Base-by-base conservation (phyloP, 2,113 vertebrate genomes). In the Chloroceryle aenea region DNA sequence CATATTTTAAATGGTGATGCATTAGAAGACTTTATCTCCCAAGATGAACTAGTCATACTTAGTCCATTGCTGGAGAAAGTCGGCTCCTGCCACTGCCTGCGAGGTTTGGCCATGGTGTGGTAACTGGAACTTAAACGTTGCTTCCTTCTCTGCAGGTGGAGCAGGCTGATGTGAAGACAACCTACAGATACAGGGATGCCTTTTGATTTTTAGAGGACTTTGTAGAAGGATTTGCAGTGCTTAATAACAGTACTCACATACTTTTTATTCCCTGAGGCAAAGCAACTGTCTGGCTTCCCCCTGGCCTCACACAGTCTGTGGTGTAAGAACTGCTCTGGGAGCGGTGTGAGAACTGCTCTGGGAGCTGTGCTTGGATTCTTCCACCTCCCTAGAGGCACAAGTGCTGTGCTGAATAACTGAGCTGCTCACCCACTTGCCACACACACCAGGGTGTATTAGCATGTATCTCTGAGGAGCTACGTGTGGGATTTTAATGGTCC, bases 401-500 rank as follows among this genome's bases (percentile, higher is more conserved):
- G 69, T 7, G 52, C 79, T 36, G 27, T 32, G 67, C 36, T 23
- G 29, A 18, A 59, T 6, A 26, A 58, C 68, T 34, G 53, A 80
- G 52, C 59, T 52, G 23, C 62, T 94, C 58, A 10, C 58, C 8
- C 32, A 0, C 63, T 66, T 40, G 30, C 77, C 27, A 8, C 22
- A 4, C 6, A 1, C 6, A 2, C 11, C 10, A 16, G 30, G 29
- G 2, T 21, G 1, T 36, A 16, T 59, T 55, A 52, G 38, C 7
- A 1, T 18, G 16, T 42, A 36, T 40, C 12, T n/a, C 16, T 1
- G 0, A 26, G 17, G 50, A n/a, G 34, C 22, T 26, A 38, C n/a
- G 1, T 0, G 0, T 47, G 61, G 2, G 5, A 42, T 53, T 42
- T 25, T 9, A 40, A 9, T 27, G 34, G 27, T 20, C 2, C 1